Percentiles rank a stretch among this genome's conserved stretches.
These are phyloP conservation scores for Rousettus leschenaultii DNA, from an alignment of 2,113 vertebrate genomes.

Conservation along the genomic window DNA sequence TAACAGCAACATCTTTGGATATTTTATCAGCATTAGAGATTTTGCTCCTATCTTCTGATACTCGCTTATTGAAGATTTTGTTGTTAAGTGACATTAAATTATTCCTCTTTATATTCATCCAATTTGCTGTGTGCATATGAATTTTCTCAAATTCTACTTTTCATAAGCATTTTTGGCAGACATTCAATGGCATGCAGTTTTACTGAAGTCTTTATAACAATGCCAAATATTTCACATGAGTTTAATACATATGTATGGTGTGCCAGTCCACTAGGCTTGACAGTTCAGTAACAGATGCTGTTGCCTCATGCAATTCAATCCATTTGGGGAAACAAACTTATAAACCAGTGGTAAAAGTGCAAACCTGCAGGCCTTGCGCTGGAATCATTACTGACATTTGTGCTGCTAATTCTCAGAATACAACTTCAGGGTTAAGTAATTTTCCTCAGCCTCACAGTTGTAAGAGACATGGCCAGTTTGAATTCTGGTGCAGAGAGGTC, in stretches of 20 bases:
- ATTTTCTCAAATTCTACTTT: not conserved
- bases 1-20: conserved; percentile 26
- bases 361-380: not conserved
- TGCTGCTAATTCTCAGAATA: not conserved
- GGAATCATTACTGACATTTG: not conserved
- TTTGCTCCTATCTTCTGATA: conserved; percentile 23
- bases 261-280: not conserved
- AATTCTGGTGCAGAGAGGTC: not conserved
- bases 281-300: not conserved
- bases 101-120: not conserved
- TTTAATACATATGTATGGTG: not conserved
- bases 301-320: not conserved
- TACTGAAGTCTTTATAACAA: not conserved
- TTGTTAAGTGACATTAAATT: conserved; percentile 42
- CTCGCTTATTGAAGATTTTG: conserved; percentile 21
- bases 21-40: not conserved
- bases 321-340: not conserved
- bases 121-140: not conserved
- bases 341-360: not conserved
- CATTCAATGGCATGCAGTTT: not conserved
- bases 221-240: not conserved
- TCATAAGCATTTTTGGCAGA: not conserved
- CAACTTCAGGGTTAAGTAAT: not conserved
- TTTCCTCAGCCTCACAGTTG: not conserved
- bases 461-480: not conserved